Percentiles rank a stretch among this genome's conserved stretches.
Conservation (phyloP, 2,888 invertebrate species). For the Troilus luridus region DNA sequence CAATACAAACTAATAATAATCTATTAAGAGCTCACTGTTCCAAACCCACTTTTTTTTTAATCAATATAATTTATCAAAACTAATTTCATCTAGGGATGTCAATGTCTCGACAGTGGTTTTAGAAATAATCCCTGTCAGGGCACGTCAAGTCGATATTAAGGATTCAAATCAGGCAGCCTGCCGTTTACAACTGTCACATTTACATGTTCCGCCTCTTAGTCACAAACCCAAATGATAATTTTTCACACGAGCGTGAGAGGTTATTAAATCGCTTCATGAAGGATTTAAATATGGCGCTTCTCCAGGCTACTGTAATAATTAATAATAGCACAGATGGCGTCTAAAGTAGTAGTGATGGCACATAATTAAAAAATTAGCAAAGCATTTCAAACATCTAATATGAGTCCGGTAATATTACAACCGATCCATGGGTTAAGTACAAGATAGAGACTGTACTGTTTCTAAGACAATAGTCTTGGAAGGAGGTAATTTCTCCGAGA, state of each 20-base stretch:
- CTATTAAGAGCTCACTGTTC: background rate
- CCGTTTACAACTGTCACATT: background rate
- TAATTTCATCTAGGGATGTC: background rate
- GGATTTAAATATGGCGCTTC: background rate
- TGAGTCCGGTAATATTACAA: too few species aligned
- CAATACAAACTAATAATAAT: background rate
- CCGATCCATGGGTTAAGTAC: too few species aligned
- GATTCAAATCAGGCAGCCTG: background rate
- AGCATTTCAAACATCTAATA: too few species aligned
- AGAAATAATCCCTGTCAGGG: slow-evolving; percentile 5
- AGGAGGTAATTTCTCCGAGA: too few species aligned
- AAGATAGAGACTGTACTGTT: too few species aligned
- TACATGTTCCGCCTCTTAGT: background rate
- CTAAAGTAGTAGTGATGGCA: too few species aligned
- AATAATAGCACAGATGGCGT: background rate
- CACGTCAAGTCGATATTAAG: background rate
- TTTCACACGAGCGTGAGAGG: background rate
- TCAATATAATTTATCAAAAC: slow-evolving; percentile 1
- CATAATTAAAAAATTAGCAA: too few species aligned
- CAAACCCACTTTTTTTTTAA: background rate
- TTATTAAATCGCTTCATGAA: background rate
- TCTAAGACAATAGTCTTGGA: too few species aligned
- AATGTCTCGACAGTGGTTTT: background rate
- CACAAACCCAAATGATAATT: background rate
- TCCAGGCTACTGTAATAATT: background rate